A percentile compares a stretch with the other conserved stretches of the same genome.
Conservation (phyloP, 2,888 invertebrate genomes). For the Cheilosia impressa region DNA sequence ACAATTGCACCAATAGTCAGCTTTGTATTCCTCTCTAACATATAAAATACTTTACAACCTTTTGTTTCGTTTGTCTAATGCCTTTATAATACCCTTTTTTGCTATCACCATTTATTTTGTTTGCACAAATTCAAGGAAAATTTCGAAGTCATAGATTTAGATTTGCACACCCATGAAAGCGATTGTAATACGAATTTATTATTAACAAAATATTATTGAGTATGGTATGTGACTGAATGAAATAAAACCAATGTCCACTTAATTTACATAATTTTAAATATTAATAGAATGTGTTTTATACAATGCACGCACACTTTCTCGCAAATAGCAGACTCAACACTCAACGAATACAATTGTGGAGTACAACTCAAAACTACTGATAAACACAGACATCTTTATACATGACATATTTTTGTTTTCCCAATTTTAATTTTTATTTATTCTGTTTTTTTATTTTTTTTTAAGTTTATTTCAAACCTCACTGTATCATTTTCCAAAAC, state of each 20-base stretch:
- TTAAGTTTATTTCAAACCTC: not conserved
- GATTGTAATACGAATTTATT: slow-evolving; percentile 2
- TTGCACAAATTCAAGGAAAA: slow-evolving; percentile 13
- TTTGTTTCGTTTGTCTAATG: not conserved
- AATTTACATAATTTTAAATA: slow-evolving; percentile 27
- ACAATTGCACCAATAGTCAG: slow-evolving; percentile 41
- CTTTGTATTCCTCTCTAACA: slow-evolving; percentile 14
- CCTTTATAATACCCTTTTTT: not conserved
- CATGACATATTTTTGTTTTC: not conserved
- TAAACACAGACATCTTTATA: not conserved
- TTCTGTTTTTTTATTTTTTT: slow-evolving; percentile 4
- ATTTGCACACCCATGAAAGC: not conserved
- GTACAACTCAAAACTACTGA: slow-evolving; percentile 5
- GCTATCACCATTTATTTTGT: no score
- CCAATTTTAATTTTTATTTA: not conserved
- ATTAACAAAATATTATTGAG: slow-evolving; percentile 18
- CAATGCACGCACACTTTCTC: not conserved
- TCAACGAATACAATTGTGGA: not conserved
- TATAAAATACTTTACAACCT: not conserved
- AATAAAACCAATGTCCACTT: slow-evolving; percentile 16
- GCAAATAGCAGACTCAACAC: slow-evolving; percentile 8
- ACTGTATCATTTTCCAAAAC: slow-evolving; percentile 8
- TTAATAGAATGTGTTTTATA: slow-evolving; percentile 11
- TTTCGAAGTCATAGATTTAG: slow-evolving; percentile 1
- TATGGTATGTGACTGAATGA: slow-evolving; percentile 49